A percentile compares a stretch with the other conserved stretches of the same genome.
Evolutionary conservation across 2,888 invertebrate species (phyloP).

Genomic region (Balanococcus diminutus): DNA sequence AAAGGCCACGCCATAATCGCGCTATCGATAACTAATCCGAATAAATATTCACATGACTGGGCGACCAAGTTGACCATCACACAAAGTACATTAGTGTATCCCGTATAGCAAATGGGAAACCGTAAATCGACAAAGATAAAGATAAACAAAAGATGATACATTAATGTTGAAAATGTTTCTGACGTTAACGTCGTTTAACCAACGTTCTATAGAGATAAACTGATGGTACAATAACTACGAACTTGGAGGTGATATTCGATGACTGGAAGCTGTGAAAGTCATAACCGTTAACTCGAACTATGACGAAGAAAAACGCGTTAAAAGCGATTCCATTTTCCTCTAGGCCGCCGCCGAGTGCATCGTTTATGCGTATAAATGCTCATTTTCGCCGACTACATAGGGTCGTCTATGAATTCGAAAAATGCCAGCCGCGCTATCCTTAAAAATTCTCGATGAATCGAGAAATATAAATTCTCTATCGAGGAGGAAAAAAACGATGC

Average conservation of each 20-base stretch:
- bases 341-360: not conserved
- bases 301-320: conserved; percentile 29
- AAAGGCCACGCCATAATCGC: not conserved
- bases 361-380: conserved; percentile 23
- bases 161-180: conserved; percentile 37
- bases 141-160: conserved; percentile 43
- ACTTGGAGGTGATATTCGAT: conserved; percentile 35
- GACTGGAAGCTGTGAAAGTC: conserved; percentile 21
- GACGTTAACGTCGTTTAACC: conserved; percentile 42
- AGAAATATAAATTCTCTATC: not conserved
- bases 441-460: not conserved
- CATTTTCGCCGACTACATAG: not conserved
- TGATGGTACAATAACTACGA: conserved; percentile 33
- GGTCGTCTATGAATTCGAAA: conserved; percentile 17
- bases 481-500: not conserved
- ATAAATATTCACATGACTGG: not conserved
- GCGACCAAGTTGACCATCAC: not conserved
- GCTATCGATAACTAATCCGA: not conserved
- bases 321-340: not conserved
- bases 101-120: too few relatives aligned
- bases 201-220: conserved; percentile 34
- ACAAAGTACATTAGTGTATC: not conserved
- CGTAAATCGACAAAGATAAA: conserved; percentile 23
- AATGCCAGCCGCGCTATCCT: not conserved
- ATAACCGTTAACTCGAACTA: conserved; percentile 39